These are phyloP conservation scores for Drosophila dives DNA, from an alignment of 2,888 invertebrate species.

Conservation along the genomic window DNA sequence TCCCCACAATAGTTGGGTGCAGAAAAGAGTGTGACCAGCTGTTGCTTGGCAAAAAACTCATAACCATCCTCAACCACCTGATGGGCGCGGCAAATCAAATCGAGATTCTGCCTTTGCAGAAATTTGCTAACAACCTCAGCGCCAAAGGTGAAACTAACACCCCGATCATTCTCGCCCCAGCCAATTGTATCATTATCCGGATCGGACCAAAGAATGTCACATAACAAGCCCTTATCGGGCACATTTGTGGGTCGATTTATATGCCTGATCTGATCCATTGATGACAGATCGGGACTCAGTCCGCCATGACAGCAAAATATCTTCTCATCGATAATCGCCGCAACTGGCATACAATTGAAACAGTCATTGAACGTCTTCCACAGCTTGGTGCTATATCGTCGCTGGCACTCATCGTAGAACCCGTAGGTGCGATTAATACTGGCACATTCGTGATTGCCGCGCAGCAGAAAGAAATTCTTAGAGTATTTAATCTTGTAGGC, in stretches of 20 bases:
- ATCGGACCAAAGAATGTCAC: constrained; percentile 98
- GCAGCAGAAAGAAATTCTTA: constrained; percentile 97
- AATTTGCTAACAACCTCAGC: constrained; percentile 88
- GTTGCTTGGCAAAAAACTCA: constrained; percentile 97
- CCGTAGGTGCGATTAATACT: constrained; percentile 97
- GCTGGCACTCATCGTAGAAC: constrained; percentile 98
- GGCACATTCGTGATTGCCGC: constrained; percentile 98
- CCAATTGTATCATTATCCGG: constrained; percentile 98
- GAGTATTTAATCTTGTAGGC: constrained; percentile 99
- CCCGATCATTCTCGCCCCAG: constrained; percentile 99
- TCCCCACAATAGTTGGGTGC: constrained; percentile 95
- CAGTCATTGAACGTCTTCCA: constrained; percentile 99
- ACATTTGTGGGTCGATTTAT: constrained; percentile 99
- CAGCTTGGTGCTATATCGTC: constrained; percentile 96
- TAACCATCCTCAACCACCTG: constrained; percentile 98
- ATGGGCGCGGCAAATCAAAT: constrained; percentile 99
- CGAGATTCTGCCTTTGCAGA: constrained; percentile 96
- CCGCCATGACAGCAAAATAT: constrained; percentile 92
- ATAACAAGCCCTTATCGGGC: constrained; percentile 96
- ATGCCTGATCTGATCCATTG: constrained; percentile 98
- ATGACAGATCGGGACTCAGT: constrained; percentile 93
- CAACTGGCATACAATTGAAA: constrained; percentile 99
- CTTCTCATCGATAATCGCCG: constrained; percentile 95
- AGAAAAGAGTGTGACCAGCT: constrained; percentile 94
- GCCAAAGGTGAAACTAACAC: constrained; percentile 99